phyloP scores from a whole-genome alignment of 2,797 vertebrate genomes.

The Corythornis leucogaster region DNA sequence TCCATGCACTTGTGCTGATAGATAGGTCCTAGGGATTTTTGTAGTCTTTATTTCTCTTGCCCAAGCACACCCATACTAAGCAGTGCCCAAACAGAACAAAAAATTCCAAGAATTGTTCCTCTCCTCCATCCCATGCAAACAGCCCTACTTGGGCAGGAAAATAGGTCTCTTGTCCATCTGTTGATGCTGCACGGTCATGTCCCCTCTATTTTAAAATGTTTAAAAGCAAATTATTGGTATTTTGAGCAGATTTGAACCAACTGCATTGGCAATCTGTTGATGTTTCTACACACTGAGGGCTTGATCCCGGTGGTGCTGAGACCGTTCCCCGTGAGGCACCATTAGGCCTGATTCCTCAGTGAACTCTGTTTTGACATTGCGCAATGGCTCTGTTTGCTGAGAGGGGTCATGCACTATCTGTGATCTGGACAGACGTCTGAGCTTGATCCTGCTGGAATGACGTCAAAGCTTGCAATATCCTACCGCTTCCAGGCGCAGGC shows the following conservation, averaged over 20 bases:
- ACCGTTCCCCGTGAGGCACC: neutral
- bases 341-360: neutral
- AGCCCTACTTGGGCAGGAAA: neutral
- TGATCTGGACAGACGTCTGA: constrained; percentile 23
- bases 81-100: neutral
- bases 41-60: neutral
- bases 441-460: constrained; percentile 33
- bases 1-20: neutral
- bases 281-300: neutral
- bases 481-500: constrained; percentile 2
- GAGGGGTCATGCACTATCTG: neutral
- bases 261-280: neutral
- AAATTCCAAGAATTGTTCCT: neutral
- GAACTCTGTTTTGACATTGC: neutral
- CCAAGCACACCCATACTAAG: neutral
- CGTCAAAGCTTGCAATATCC: constrained; percentile 56
- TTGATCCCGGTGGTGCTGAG: neutral
- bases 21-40: neutral
- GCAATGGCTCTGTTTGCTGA: neutral
- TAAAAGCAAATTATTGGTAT: neutral
- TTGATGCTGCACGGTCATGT: neutral
- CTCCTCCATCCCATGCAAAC: neutral
- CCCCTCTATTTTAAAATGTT: neutral
- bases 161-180: neutral
- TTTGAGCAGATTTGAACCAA: neutral